Evolutionary conservation across 2,888 invertebrate species (phyloP).

Genomic region (Polyploca ridens): DNA sequence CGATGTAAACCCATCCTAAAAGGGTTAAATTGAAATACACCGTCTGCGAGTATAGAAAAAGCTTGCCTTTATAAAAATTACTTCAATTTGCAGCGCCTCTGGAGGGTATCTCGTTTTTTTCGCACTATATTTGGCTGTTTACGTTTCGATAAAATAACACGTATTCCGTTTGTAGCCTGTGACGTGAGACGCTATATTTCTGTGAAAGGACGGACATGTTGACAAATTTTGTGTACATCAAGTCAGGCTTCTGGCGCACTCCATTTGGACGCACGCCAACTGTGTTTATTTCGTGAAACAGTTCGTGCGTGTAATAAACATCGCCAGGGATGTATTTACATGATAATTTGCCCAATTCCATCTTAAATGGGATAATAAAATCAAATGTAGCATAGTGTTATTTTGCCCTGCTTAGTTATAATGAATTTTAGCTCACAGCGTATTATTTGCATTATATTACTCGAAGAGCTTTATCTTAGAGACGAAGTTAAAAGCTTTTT

Average conservation of each 20-base stretch:
- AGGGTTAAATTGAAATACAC: conserved; percentile 29
- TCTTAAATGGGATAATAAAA: conserved; percentile 36
- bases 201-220: conserved; percentile 46
- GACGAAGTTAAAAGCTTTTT: conserved; percentile 3
- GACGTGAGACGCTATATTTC: conserved; percentile 13
- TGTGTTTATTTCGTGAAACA: conserved; percentile 59
- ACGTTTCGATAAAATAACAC: background rate
- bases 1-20: conserved; percentile 18
- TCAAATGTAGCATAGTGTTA: background rate
- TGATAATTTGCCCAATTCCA: conserved; percentile 42
- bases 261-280: conserved; percentile 63
- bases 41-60: conserved; percentile 16
- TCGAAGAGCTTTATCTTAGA: background rate
- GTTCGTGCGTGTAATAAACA: conserved; percentile 60
- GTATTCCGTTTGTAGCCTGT: conserved; percentile 5
- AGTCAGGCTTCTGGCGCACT: conserved; percentile 38
- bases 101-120: background rate
- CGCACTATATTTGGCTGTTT: background rate
- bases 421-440: background rate
- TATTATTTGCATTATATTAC: conserved; percentile 1
- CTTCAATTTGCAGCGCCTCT: background rate
- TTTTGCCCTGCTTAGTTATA: background rate
- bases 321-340: conserved; percentile 54
- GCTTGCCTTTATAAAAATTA: background rate
- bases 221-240: conserved; percentile 56